Percentiles rank a stretch among this genome's conserved stretches.
phyloP scores from a whole-genome alignment of 2,888 invertebrate species.

The Psylliodes chrysocephalus region DNA sequence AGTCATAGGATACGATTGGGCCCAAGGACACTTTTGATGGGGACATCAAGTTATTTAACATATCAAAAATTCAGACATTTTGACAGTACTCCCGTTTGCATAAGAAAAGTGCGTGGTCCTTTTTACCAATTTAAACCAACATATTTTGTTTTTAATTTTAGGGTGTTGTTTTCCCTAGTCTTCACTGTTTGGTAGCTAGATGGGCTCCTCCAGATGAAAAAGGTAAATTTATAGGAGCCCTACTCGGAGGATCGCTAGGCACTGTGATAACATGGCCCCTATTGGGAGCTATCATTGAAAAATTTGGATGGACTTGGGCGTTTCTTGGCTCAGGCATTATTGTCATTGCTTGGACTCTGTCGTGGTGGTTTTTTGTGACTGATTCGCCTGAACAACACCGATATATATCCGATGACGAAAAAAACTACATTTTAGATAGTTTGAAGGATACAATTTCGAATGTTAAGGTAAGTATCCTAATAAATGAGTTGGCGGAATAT shows the following conservation, averaged over 20 bases:
- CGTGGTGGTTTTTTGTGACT: conserved; percentile 66
- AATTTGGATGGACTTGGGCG: conserved; percentile 59
- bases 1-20: too few species aligned
- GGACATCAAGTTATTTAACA: too few species aligned
- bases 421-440: conserved; percentile 67
- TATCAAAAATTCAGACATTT: too few species aligned
- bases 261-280: conserved; percentile 65
- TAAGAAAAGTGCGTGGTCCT: too few species aligned
- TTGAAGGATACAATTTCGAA: conserved; percentile 48
- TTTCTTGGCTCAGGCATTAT: conserved; percentile 58
- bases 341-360: conserved; percentile 57
- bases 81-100: too few species aligned
- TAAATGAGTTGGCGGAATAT: too few species aligned
- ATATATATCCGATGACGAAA: conserved; percentile 66
- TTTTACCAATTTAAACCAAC: too few species aligned
- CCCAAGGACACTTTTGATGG: too few species aligned
- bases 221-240: conserved; percentile 65
- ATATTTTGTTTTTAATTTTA: too few species aligned
- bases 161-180: conserved; percentile 60
- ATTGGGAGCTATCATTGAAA: conserved; percentile 57
- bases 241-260: conserved; percentile 66
- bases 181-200: conserved; percentile 59
- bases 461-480: conserved; percentile 56
- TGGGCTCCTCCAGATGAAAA: conserved; percentile 67
- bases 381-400: conserved; percentile 69